Percentiles rank a stretch among this genome's conserved stretches.
Conservation (phyloP, 2,113 vertebrate species). For the Coptodon bakossiorum region DNA sequence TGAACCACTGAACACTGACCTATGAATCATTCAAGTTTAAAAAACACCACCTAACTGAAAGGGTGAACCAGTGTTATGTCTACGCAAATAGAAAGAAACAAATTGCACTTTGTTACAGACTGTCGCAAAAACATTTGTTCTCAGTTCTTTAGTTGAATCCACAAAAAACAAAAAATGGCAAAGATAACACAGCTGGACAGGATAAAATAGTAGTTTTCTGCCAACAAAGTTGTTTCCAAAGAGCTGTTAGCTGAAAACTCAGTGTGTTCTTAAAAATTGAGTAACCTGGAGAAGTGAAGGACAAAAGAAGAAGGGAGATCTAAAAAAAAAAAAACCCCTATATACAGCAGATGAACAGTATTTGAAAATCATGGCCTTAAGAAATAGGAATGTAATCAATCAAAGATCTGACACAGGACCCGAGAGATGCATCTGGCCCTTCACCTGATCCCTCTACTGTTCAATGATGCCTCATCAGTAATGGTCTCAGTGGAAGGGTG, state of each 20-base stretch:
- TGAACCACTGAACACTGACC: neutral
- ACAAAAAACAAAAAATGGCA: neutral
- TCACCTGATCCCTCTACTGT: neutral
- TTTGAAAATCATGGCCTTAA: neutral
- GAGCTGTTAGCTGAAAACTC: neutral
- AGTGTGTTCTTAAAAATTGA: neutral
- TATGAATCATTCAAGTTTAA: neutral
- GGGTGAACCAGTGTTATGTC: neutral
- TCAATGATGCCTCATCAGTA: neutral
- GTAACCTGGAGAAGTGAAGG: neutral
- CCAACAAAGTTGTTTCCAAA: neutral
- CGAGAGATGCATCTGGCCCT: neutral
- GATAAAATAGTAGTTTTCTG: neutral
- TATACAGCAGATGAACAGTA: neutral
- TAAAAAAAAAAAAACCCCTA: rapidly evolving
- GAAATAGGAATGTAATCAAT: neutral
- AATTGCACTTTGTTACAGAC: neutral
- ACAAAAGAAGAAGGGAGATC: neutral
- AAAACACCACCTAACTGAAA: neutral
- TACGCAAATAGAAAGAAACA: neutral
- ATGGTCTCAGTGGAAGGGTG: neutral
- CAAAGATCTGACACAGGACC: neutral
- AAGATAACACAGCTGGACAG: neutral
- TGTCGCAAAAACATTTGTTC: neutral
- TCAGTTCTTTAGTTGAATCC: neutral